Conservation (phyloP, 2,888 invertebrate species). For the Yponomeuta evonymella region DNA sequence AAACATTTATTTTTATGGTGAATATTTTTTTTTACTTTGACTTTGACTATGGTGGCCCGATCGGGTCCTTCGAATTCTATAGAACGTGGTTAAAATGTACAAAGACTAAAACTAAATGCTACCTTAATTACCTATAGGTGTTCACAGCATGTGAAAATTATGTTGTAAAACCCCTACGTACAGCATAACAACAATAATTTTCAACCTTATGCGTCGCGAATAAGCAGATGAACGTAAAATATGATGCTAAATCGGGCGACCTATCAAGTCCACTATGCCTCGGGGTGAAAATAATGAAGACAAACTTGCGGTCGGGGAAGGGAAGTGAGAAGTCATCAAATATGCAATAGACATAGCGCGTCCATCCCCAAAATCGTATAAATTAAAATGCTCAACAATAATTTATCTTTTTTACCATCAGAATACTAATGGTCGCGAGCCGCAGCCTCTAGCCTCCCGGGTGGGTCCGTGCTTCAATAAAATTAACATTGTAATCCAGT, state of each 20-base stretch:
- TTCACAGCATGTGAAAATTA: too few species aligned
- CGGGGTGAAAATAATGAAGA: background rate
- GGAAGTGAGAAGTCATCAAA: slow-evolving; percentile 10
- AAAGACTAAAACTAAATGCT: too few species aligned
- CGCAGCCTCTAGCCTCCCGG: slow-evolving; percentile 49
- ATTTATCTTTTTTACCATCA: slow-evolving; percentile 70
- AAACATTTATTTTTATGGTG: too few species aligned
- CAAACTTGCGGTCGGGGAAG: background rate
- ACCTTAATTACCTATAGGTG: too few species aligned
- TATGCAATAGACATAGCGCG: slow-evolving; percentile 9
- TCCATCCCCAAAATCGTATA: slow-evolving; percentile 42
- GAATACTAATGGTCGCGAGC: slow-evolving; percentile 65
- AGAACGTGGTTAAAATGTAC: too few species aligned
- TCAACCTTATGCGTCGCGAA: too few species aligned
- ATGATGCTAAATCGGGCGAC: background rate
- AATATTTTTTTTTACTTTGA: too few species aligned
- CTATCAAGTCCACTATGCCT: background rate
- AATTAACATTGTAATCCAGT: slow-evolving; percentile 75
- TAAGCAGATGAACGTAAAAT: background rate
- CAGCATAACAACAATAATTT: too few species aligned
- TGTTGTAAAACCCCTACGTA: too few species aligned
- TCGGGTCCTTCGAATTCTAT: too few species aligned
- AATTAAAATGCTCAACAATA: slow-evolving; percentile 68
- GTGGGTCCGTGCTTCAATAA: slow-evolving; percentile 65
- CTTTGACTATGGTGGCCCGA: too few species aligned